Evolutionary conservation across 1,140 invertebrate genomes (phyloP).

Genomic region (Drosophila quadrilineata): DNA sequence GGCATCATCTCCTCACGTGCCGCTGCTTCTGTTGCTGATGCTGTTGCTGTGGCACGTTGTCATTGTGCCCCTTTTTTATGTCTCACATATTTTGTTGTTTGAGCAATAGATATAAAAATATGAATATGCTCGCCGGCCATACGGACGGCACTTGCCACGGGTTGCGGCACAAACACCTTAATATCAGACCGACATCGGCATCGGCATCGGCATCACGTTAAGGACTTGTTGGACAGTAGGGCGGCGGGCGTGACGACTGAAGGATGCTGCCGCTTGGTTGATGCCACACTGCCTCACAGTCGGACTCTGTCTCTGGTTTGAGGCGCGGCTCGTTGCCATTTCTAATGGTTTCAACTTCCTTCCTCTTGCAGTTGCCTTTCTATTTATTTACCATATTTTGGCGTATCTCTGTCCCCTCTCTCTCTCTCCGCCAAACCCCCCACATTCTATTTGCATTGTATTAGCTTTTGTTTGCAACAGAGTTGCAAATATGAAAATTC

Average conservation of each 20-base stretch:
- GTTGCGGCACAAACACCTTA: slow-evolving; percentile 50
- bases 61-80: slow-evolving; percentile 38
- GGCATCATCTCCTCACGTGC: slow-evolving; percentile 38
- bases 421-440: background rate
- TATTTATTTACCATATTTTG: slow-evolving; percentile 5
- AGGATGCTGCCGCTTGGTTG: background rate
- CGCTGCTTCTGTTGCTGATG: slow-evolving; percentile 22
- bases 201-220: slow-evolving; percentile 19
- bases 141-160: no score
- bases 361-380: slow-evolving; percentile 62
- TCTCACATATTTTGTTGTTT: slow-evolving; percentile 6
- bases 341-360: slow-evolving; percentile 78
- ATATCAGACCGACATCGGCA: no score
- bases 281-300: slow-evolving; percentile 6
- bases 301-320: slow-evolving; percentile 9
- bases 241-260: background rate
- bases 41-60: slow-evolving; percentile 13
- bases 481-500: slow-evolving; percentile 9
- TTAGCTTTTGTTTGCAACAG: no score
- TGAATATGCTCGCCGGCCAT: slow-evolving; percentile 30
- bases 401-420: background rate
- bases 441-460: no score
- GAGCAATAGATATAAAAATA: slow-evolving; percentile 58
- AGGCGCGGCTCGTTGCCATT: slow-evolving; percentile 47
- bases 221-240: slow-evolving; percentile 25